phyloP scores from a whole-genome alignment of 2,113 vertebrate genomes.

The Pampusana beccarii region DNA sequence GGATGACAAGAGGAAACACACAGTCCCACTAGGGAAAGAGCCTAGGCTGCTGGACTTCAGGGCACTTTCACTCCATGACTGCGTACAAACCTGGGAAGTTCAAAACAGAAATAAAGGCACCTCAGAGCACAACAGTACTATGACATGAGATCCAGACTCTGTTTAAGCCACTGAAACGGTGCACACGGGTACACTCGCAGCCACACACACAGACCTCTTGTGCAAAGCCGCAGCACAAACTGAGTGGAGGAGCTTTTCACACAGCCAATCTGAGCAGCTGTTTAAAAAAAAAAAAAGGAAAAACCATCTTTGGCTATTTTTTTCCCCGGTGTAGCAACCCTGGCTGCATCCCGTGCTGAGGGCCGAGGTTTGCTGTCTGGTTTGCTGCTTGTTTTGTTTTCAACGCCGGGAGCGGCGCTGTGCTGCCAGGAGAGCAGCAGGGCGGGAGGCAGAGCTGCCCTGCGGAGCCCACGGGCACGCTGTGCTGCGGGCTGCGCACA shows the following conservation, averaged over 20 bases:
- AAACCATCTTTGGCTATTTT: neutral
- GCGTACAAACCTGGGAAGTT: neutral
- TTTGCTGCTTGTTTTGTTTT: neutral
- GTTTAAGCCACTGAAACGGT: neutral
- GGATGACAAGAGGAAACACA: neutral
- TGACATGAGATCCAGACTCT: neutral
- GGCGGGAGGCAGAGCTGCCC: too few species aligned
- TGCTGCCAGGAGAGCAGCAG: neutral
- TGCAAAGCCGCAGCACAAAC: neutral
- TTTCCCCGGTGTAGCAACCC: neutral
- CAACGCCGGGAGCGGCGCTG: rapidly evolving
- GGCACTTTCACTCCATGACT: neutral
- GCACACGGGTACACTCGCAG: neutral
- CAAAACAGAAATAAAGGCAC: neutral
- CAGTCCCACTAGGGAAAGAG: neutral
- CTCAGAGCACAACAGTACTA: neutral
- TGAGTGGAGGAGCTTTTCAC: neutral
- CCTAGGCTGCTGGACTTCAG: neutral
- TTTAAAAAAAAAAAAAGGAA: neutral
- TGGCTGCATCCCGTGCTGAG: too few species aligned
- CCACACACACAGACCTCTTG: neutral
- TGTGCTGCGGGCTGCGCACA: neutral
- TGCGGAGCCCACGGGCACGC: rapidly evolving
- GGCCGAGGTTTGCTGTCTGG: neutral
- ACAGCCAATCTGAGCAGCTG: neutral